Evolutionary conservation across 2,797 vertebrate genomes (phyloP), one percentile per base, ranked within the genome.

Genomic region (Lutjanus argentimaculatus): DNA sequence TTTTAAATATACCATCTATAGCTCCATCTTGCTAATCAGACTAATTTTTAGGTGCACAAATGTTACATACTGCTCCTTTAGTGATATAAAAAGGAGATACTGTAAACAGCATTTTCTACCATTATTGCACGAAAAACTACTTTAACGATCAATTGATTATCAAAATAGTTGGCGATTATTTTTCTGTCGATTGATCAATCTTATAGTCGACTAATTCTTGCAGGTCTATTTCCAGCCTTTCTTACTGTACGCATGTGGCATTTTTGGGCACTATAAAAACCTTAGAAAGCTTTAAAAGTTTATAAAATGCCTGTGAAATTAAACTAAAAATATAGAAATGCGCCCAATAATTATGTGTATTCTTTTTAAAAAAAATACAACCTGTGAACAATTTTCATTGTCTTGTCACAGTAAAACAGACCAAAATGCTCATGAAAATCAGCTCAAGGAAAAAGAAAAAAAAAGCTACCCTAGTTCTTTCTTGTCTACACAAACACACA

Each of bases 381-480:
- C 1, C 16, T 40, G 43, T 71, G 45, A 17, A 25, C 7, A 61
- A 40, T 58, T 49, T 43, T 49, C 11, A 51, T 67, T 48, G 22
- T 67, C 12, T 17, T 46, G 15, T 79, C 61, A 43, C 25, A 43
- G 30, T 61, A 62, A 80, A 74, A 72, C 22, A 6, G 6, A 58
- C 17, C 1, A 61, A 64, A 82, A 80, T 51, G 43, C 14, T 42
- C 12, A 15, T 78, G n/a, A 74, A 89, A 82, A 82, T 82, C 40
- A 65, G 25, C 83, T 82, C 8, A 82, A 82, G 62, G 21, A 57
- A 52, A 42, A 75, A 74, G 30, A 7, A 52, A 15, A 58, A 72
- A 75, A 51, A 45, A 64, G 22, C 65, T 49, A 64, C 40, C 21
- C 36, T 64, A 53, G 51, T 76, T 85, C 52, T 46, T 48, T 67